Evolutionary conservation across 2,113 vertebrate species (phyloP), one percentile per base, ranked within the genome.

Genomic region (Prunella fulvescens): DNA sequence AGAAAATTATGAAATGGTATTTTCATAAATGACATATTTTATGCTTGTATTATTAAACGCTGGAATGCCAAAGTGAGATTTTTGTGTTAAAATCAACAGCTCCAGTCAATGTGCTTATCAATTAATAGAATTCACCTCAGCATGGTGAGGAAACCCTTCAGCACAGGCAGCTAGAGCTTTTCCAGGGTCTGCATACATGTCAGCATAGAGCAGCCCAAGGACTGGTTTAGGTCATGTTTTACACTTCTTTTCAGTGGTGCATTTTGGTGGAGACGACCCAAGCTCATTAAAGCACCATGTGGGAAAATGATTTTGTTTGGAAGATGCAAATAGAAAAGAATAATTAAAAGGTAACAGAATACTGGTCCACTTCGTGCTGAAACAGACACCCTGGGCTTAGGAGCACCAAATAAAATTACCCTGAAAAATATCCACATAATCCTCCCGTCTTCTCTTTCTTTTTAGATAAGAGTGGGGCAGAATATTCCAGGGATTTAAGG

Each of bases 371-470:
- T 92, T 74, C 62, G 24, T 54, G n/a, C 60, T 82, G 78, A 97
- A 96, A 93, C 24, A 81, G 91, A 88, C 79, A 91, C 76, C 54
- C 61, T 28, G 37, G 84, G 91, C 50, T 64, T 77, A 56, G 57
- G 47, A 88, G 71, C 60, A 81, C 78, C 78, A 93, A 94, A 94
- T 57, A 97, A 93, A 95, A 79, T 86, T 66, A 86, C 42, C 47
- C 89, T 86, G 84, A 95, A 95, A 97, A 96, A 95, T 22, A 95
- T 74, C 79, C 88, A 81, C 9, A 33, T 96, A 97, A 97, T 96
- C 93, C 90, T 93, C 51, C 20, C 80, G 50, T 93, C 67, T 90
- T 88, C 57, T 74, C 78, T 96, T 90, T 92, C 61, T 93, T 86
- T 97, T 96, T 95, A 96, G 96, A 97, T 92, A 82, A 92, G 57